Evolutionary conservation across 2,113 vertebrate species (phyloP).

Genomic region (Etheostoma cragini): DNA sequence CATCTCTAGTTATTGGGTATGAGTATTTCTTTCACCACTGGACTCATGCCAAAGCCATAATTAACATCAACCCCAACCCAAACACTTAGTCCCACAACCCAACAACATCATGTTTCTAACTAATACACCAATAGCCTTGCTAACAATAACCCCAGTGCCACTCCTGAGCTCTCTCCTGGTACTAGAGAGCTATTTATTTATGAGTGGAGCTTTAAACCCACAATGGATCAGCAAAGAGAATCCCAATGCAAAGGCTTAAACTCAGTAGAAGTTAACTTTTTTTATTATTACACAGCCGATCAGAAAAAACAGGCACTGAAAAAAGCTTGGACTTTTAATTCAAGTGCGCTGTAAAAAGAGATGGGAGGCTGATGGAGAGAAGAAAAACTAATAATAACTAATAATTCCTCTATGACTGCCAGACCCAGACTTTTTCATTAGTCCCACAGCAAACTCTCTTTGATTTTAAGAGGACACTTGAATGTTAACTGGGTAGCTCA

Average conservation of each 20-base stretch:
- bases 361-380: constrained; percentile 8
- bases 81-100: constrained; percentile 11
- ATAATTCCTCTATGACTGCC: constrained; percentile 24
- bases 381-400: constrained; percentile 8
- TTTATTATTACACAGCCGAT: constrained; percentile 6
- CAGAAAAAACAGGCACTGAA: background rate
- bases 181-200: constrained; percentile 42
- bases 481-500: background rate
- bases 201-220: constrained; percentile 33
- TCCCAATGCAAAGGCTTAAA: constrained; percentile 18
- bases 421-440: constrained; percentile 24
- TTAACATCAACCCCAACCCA: background rate
- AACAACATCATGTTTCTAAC: background rate
- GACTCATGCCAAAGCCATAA: background rate
- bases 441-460: background rate
- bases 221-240: constrained; percentile 34
- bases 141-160: background rate
- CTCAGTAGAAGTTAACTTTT: constrained; percentile 18
- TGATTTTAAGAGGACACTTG: background rate
- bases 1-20: too few relatives aligned
- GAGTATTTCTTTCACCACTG: too few relatives aligned
- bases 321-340: constrained; percentile 54
- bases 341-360: constrained; percentile 44
- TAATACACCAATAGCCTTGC: background rate
- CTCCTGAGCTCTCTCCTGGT: background rate